Evolutionary conservation across 1,140 invertebrate species (phyloP).

Genomic region (Drosophila arawakana): DNA sequence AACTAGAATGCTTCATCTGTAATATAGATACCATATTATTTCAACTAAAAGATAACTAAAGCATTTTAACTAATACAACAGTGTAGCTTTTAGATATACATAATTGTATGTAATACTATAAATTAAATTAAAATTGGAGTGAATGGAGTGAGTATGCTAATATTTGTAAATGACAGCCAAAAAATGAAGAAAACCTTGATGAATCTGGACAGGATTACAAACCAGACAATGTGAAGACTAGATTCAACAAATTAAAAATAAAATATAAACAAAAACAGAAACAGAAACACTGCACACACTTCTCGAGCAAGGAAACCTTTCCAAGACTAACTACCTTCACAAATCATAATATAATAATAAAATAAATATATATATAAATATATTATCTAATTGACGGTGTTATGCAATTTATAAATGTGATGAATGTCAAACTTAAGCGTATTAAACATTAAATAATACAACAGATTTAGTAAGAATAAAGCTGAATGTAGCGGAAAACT

Average conservation of each 20-base stretch:
- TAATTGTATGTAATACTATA: constrained; percentile 37
- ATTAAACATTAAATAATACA: constrained; percentile 48
- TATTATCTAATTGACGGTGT: constrained; percentile 79
- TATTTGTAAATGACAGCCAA: constrained; percentile 63
- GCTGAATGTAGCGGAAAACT: constrained; percentile 72
- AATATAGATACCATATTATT: constrained; percentile 74
- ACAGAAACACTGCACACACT: constrained; percentile 59
- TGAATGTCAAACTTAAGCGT: constrained; percentile 81
- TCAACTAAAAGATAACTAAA: constrained; percentile 52
- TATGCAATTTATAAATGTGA: constrained; percentile 83
- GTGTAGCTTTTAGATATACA: constrained; percentile 48
- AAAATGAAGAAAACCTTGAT: constrained; percentile 10
- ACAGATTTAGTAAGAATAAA: constrained; percentile 55
- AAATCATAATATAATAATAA: constrained; percentile 59
- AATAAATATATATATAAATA: background rate
- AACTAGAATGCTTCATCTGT: constrained; percentile 73
- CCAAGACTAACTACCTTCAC: constrained; percentile 80
- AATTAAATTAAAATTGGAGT: constrained; percentile 23
- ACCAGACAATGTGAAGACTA: constrained; percentile 25
- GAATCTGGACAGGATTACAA: constrained; percentile 3
- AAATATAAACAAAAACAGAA: constrained; percentile 28
- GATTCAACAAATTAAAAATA: constrained; percentile 35
- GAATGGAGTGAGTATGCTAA: constrained; percentile 15
- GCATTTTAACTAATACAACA: constrained; percentile 71
- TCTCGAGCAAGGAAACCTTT: constrained; percentile 80